These are phyloP conservation scores for Acanthiza pusilla DNA, from an alignment of 2,797 vertebrate genomes.

Conservation along the genomic window DNA sequence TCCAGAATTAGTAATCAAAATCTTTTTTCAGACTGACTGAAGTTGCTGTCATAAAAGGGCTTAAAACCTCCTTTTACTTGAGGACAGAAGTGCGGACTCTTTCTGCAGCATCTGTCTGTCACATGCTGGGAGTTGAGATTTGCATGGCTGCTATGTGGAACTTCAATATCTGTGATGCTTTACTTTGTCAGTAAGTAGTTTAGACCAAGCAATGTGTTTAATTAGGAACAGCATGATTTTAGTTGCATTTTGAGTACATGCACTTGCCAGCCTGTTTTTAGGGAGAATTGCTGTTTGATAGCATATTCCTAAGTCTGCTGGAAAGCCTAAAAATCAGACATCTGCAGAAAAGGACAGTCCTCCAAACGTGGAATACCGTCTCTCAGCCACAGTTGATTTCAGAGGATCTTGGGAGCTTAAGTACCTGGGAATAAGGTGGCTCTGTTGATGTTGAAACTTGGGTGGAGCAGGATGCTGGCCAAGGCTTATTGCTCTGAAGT, in stretches of 20 bases:
- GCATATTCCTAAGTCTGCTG: background rate
- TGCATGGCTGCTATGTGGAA: background rate
- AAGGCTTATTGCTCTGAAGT: background rate
- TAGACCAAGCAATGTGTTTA: background rate
- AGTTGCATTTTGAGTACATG: background rate
- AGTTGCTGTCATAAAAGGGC: background rate
- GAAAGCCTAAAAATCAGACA: background rate
- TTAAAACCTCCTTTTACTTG: background rate
- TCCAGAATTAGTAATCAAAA: background rate
- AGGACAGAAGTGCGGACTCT: background rate
- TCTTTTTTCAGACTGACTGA: background rate
- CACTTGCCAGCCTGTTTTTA: background rate
- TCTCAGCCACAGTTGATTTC: background rate
- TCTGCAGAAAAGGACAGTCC: background rate
- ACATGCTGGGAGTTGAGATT: background rate
- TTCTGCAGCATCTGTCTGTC: background rate
- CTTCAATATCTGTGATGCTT: background rate
- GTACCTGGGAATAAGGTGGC: background rate
- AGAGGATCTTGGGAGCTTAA: background rate
- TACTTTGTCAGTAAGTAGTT: background rate
- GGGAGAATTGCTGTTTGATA: background rate
- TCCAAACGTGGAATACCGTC: background rate
- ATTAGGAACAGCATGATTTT: background rate
- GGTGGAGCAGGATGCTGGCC: background rate
- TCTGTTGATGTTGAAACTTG: background rate